These are phyloP conservation scores for Cathartes aura DNA, from an alignment of 2,113 vertebrate species.

Conservation along the genomic window DNA sequence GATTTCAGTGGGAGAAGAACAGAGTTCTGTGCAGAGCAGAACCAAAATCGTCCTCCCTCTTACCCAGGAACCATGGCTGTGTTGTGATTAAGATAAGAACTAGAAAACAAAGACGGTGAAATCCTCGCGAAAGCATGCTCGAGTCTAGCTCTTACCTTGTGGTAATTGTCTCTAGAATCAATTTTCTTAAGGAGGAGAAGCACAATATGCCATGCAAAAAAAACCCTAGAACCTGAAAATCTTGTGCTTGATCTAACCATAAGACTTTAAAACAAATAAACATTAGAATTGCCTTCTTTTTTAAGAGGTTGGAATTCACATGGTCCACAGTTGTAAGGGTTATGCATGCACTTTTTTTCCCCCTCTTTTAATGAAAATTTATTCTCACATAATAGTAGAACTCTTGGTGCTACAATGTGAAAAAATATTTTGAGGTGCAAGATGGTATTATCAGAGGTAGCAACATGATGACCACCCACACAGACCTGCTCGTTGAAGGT, in stretches of 20 bases:
- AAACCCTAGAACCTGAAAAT: not conserved
- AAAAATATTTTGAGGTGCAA: not conserved
- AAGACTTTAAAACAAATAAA: not conserved
- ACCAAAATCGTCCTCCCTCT: not conserved
- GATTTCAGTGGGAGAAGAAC: not conserved
- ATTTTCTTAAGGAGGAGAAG: not conserved
- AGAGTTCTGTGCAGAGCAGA: not conserved
- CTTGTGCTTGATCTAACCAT: not conserved
- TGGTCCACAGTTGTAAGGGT: not conserved
- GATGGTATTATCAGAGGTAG: not conserved
- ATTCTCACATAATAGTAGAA: not conserved
- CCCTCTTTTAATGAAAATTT: not conserved
- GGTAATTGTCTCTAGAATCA: not conserved
- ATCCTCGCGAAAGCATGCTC: not conserved
- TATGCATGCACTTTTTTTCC: not conserved
- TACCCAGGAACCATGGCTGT: not conserved
- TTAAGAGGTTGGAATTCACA: not conserved
- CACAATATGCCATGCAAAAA: not conserved
- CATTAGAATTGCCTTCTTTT: not conserved
- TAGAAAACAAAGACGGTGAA: not conserved
- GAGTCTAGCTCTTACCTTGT: not conserved
- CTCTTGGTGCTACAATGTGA: not conserved
- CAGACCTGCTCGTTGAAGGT: not conserved
- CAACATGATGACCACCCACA: not conserved
- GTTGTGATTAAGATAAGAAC: not conserved